These are phyloP conservation scores for Myoxocephalus aenaeus DNA, from an alignment of 2,797 vertebrate genomes.

Conservation along the genomic window DNA sequence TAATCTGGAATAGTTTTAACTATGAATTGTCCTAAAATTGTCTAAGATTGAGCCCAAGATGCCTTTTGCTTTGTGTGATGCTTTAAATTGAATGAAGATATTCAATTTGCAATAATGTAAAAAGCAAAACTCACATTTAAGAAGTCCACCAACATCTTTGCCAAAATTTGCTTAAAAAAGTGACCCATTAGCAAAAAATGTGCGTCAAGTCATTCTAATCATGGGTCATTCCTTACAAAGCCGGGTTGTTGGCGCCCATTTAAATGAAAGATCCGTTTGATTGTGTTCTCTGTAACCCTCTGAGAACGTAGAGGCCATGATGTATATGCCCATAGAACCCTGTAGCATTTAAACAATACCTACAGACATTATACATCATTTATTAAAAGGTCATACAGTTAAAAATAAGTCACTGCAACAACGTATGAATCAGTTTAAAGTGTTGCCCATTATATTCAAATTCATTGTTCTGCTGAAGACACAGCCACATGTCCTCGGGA, in stretches of 20 bases:
- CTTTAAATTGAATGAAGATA: background rate
- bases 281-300: no score
- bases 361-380: no score
- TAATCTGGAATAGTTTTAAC: background rate
- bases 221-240: no score
- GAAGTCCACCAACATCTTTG: background rate
- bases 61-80: background rate
- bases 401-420: constrained; percentile 23
- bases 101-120: background rate
- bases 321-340: background rate
- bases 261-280: background rate
- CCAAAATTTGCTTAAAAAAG: background rate
- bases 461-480: background rate
- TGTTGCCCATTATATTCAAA: background rate
- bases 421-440: background rate
- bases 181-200: background rate
- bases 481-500: background rate
- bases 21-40: background rate
- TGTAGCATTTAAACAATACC: constrained; percentile 28
- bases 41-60: background rate
- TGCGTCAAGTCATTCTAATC: fast-evolving
- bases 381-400: background rate
- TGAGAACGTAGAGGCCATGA: background rate
- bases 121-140: background rate
- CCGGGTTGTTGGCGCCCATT: background rate